A percentile compares a stretch with the other conserved stretches of the same genome.
Conservation (phyloP, 2,797 vertebrate genomes). For the Catostomus latipinnis region DNA sequence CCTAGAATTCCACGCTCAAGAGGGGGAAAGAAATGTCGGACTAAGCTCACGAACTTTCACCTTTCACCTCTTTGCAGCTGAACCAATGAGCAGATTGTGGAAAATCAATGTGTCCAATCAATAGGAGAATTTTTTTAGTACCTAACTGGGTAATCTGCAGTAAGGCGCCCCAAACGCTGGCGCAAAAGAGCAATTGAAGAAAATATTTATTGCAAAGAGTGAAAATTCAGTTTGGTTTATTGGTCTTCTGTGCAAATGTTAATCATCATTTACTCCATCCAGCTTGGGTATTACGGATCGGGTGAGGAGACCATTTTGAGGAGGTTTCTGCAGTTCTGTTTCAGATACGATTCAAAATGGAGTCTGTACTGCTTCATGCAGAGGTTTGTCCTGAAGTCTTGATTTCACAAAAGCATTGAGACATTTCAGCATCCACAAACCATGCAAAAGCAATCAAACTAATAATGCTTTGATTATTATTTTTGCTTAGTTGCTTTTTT, state of each 20-base stretch:
- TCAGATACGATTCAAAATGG: conserved; percentile 51
- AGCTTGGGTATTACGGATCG: conserved; percentile 26
- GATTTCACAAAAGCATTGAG: background rate
- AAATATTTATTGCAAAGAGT: conserved; percentile 53
- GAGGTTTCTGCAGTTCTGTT: conserved; percentile 27
- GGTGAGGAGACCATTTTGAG: conserved; percentile 55
- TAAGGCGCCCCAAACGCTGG: conserved; percentile 80
- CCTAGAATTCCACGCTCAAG: conserved; percentile 75
- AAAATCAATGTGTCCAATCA: conserved; percentile 88
- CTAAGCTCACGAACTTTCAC: conserved; percentile 86
- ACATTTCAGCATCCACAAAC: background rate
- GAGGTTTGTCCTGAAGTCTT: background rate
- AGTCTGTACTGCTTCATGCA: conserved; percentile 15
- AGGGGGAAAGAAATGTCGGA: conserved; percentile 75
- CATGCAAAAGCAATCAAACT: background rate
- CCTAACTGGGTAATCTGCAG: conserved; percentile 86
- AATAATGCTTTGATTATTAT: background rate
- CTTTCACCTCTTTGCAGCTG: conserved; percentile 83
- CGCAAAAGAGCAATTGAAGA: conserved; percentile 76
- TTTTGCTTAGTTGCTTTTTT: background rate
- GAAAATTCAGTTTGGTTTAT: conserved; percentile 78
- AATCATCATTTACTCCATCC: conserved; percentile 71
- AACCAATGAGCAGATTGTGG: conserved; percentile 88
- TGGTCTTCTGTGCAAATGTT: conserved; percentile 72
- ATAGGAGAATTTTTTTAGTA: conserved; percentile 85